phyloP scores from a whole-genome alignment of 2,797 vertebrate genomes.

The Silurus aristotelis region DNA sequence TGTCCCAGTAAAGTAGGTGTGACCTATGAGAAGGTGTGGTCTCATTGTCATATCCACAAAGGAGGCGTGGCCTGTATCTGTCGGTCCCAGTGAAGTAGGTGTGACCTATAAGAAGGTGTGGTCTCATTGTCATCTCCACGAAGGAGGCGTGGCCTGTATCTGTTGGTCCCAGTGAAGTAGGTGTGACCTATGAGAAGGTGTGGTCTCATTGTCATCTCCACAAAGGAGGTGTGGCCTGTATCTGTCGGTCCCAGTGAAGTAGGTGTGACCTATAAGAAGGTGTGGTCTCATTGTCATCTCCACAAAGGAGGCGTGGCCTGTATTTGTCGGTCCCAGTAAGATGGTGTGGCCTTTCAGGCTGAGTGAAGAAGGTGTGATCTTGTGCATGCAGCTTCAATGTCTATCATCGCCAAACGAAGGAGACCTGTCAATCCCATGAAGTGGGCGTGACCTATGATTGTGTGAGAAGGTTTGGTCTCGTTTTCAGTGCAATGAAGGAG shows the following conservation, averaged over 20 bases:
- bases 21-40: too few relatives aligned
- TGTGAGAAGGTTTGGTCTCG: neutral
- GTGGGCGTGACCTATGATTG: neutral
- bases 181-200: too few relatives aligned
- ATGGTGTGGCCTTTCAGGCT: too few relatives aligned
- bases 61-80: too few relatives aligned
- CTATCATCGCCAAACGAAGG: neutral
- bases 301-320: neutral
- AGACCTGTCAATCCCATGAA: neutral
- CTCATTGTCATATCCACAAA: too few relatives aligned
- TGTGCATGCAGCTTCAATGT: neutral
- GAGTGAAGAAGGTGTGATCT: too few relatives aligned
- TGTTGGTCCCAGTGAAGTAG: too few relatives aligned
- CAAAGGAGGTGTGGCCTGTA: too few relatives aligned
- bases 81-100: neutral
- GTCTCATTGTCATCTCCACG: neutral
- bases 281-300: neutral
- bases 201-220: too few relatives aligned
- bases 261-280: neutral
- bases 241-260: neutral
- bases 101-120: neutral
- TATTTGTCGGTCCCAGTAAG: too few relatives aligned
- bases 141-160: neutral
- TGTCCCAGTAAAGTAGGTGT: too few relatives aligned
- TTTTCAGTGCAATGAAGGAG: neutral